Evolutionary conservation across 2,888 invertebrate genomes (phyloP).

Genomic region (Plagodis pulveraria): DNA sequence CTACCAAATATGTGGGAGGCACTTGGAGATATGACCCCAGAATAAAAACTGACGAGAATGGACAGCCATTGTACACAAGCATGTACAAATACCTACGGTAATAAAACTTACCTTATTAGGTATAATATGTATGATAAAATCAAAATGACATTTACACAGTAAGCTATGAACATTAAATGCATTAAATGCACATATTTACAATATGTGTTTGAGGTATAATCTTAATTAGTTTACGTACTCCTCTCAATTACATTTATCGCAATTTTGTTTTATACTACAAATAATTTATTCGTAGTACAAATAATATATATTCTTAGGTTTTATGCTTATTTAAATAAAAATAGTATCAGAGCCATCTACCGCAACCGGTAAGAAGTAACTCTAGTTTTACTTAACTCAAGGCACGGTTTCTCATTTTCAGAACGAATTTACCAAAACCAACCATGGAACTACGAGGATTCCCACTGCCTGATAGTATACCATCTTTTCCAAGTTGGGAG

Average conservation of each 20-base stretch:
- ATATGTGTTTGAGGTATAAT: no score
- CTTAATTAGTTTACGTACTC: no score
- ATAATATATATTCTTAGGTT: no score
- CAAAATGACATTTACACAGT: not conserved
- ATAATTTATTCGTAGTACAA: no score
- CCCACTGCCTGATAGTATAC: slow-evolving; percentile 61
- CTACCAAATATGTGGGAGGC: slow-evolving; percentile 70
- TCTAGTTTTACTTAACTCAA: not conserved
- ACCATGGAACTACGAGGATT: slow-evolving; percentile 73
- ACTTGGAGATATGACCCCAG: slow-evolving; percentile 79
- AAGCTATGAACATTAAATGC: not conserved
- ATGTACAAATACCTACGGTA: slow-evolving; percentile 89
- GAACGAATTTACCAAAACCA: slow-evolving; percentile 77
- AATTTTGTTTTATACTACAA: no score
- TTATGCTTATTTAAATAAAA: no score
- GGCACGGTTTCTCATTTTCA: slow-evolving; percentile 42
- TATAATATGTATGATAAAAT: no score
- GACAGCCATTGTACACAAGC: slow-evolving; percentile 86
- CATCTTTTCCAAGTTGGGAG: slow-evolving; percentile 66
- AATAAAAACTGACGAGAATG: slow-evolving; percentile 82
- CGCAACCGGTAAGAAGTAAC: slow-evolving; percentile 14
- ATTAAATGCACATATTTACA: no score
- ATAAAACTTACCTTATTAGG: slow-evolving; percentile 23
- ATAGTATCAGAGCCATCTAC: slow-evolving; percentile 19
- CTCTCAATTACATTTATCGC: no score